These are phyloP conservation scores for Saguinus imperator DNA, from an alignment of 2,113 vertebrate genomes.

Conservation along the genomic window DNA sequence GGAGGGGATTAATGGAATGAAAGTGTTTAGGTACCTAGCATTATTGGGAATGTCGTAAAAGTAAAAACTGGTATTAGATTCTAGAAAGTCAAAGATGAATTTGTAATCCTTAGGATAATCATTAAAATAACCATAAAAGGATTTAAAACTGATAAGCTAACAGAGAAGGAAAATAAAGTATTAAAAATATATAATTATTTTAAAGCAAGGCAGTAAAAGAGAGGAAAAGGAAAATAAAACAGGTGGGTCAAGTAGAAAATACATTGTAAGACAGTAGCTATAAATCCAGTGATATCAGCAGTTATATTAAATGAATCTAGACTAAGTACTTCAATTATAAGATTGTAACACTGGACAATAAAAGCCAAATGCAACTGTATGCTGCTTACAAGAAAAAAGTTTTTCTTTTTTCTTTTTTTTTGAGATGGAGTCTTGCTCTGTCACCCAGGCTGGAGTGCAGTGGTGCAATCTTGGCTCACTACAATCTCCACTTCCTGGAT, in stretches of 20 bases:
- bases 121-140: not conserved
- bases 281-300: not conserved
- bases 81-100: not conserved
- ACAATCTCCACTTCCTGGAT: too few relatives aligned
- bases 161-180: not conserved
- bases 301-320: not conserved
- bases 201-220: not conserved
- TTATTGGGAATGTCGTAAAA: not conserved
- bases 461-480: too few relatives aligned
- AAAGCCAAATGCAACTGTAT: not conserved
- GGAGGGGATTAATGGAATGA: not conserved
- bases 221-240: not conserved
- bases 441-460: too few relatives aligned
- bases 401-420: too few relatives aligned
- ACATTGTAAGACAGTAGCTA: not conserved
- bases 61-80: not conserved
- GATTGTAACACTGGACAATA: not conserved
- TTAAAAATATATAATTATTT: not conserved
- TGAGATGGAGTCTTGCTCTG: too few relatives aligned
- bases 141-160: not conserved
- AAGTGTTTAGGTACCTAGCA: not conserved
- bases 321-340: not conserved
- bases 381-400: not conserved
- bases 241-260: not conserved
- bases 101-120: not conserved